Percentiles rank a stretch among this genome's conserved stretches.
Conservation (phyloP, 2,113 vertebrate species). For the Parotia lawesii region DNA sequence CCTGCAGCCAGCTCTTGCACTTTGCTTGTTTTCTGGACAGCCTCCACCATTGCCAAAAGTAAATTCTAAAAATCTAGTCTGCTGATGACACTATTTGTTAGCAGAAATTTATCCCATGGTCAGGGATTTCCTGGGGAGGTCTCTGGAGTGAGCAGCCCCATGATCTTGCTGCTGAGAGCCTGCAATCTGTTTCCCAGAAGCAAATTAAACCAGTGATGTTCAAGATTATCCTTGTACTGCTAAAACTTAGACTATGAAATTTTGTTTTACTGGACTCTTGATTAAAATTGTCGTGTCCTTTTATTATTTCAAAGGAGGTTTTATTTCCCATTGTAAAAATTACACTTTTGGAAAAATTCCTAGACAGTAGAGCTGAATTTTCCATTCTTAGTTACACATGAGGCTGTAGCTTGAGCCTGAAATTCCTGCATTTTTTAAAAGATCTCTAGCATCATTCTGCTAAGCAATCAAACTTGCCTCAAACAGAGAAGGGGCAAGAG, state of each 20-base stretch:
- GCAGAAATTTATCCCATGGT: not conserved
- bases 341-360: not conserved
- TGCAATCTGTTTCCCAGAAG: not conserved
- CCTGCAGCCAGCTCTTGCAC: not conserved
- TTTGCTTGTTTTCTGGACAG: not conserved
- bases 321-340: not conserved
- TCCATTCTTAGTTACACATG: not conserved
- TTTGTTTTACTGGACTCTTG: not conserved
- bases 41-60: not conserved
- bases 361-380: not conserved
- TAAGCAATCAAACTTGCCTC: not conserved
- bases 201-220: not conserved
- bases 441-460: not conserved
- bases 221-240: not conserved
- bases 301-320: not conserved
- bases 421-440: constrained; percentile 32
- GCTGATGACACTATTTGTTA: not conserved
- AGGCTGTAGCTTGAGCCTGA: not conserved
- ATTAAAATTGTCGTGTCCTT: not conserved
- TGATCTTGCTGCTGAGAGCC: not conserved
- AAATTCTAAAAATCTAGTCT: not conserved
- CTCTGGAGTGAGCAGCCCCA: not conserved
- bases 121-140: not conserved
- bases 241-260: not conserved
- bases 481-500: not conserved